phyloP scores from a whole-genome alignment of 2,888 invertebrate genomes.

The Philereme vetulata region DNA sequence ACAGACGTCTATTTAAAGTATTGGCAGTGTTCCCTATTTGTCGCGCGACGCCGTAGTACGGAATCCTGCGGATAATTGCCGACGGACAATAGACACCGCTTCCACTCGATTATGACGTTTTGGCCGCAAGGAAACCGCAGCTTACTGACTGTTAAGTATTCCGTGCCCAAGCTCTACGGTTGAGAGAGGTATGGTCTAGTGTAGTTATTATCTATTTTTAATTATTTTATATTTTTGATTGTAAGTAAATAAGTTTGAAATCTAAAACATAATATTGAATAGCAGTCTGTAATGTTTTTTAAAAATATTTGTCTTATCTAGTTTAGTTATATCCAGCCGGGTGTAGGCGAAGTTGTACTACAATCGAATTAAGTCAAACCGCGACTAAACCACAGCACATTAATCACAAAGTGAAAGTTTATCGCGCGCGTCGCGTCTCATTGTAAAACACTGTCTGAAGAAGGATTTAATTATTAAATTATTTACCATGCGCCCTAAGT shows the following conservation, averaged over 20 bases:
- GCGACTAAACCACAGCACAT: conserved; percentile 21
- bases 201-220: no score
- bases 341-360: conserved; percentile 15
- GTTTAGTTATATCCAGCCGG: not conserved
- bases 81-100: conserved; percentile 4
- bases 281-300: no score
- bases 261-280: no score
- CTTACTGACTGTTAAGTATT: not conserved
- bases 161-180: not conserved
- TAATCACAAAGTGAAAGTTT: conserved; percentile 31
- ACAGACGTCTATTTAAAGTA: no score
- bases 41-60: not conserved
- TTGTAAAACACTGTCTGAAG: conserved; percentile 49
- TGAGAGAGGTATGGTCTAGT: not conserved
- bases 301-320: not conserved
- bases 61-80: conserved; percentile 7
- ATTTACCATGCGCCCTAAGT: conserved; percentile 43
- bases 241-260: no score
- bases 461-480: conserved; percentile 66
- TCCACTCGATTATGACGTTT: conserved; percentile 6
- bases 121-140: not conserved
- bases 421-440: conserved; percentile 42
- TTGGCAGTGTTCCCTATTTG: not conserved
- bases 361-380: conserved; percentile 16
- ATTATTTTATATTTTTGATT: no score